phyloP scores from a whole-genome alignment of 2,888 invertebrate genomes.

The Chaitophorus viminalis region DNA sequence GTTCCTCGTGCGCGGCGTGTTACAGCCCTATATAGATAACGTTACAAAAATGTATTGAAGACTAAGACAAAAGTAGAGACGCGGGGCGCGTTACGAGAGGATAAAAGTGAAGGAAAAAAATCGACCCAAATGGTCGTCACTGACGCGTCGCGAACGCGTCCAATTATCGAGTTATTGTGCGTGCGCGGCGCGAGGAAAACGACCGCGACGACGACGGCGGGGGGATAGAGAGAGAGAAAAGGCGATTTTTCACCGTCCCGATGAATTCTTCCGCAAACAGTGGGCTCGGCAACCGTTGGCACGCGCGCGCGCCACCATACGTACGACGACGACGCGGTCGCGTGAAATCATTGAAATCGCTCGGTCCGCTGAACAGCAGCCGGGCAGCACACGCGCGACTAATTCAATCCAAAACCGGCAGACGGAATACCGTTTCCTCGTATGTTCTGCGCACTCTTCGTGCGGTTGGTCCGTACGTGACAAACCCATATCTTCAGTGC shows the following conservation, averaged over 20 bases:
- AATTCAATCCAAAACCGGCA: no score
- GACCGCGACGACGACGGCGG: no score
- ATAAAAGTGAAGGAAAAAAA: no score
- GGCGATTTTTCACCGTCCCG: neutral
- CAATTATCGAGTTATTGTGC: conserved; percentile 40
- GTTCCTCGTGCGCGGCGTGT: neutral
- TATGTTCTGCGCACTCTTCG: no score
- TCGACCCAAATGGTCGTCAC: neutral
- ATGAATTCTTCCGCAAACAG: neutral
- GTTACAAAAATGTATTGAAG: neutral
- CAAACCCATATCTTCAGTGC: no score
- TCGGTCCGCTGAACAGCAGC: no score
- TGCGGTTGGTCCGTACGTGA: no score
- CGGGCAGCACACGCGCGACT: neutral
- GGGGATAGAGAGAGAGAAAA: no score
- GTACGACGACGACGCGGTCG: no score
- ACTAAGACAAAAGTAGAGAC: neutral
- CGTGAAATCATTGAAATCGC: neutral
- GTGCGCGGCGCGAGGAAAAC: neutral
- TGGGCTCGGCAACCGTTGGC: neutral
- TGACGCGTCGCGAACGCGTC: neutral
- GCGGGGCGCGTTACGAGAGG: neutral
- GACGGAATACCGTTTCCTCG: no score
- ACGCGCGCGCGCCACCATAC: neutral
- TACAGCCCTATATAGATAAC: no score